phyloP scores from a whole-genome alignment of 2,797 vertebrate species.

The Galagoides demidoff region DNA sequence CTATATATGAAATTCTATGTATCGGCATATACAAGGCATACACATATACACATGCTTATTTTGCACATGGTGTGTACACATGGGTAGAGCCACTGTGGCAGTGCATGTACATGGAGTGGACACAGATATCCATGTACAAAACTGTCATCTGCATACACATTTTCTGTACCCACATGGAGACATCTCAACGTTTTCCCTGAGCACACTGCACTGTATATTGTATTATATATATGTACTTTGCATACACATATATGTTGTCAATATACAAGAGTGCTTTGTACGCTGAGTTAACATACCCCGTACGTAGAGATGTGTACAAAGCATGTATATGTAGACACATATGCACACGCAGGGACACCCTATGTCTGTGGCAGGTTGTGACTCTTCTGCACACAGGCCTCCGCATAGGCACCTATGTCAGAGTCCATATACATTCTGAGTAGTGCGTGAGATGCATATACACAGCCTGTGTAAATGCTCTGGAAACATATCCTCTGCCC shows the following conservation, averaged over 20 bases:
- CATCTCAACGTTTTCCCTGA: neutral
- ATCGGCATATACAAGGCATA: neutral
- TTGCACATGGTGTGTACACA: neutral
- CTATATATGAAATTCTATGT: neutral
- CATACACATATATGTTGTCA: slow-evolving; percentile 38
- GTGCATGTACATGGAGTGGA: neutral
- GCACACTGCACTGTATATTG: neutral
- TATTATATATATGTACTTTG: neutral
- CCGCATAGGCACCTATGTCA: neutral
- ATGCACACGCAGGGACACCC: slow-evolving; percentile 38
- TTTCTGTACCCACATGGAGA: neutral
- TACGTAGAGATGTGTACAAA: slow-evolving; percentile 48
- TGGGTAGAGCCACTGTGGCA: neutral
- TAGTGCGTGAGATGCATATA: too few relatives aligned
- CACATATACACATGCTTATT: neutral
- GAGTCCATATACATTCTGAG: neutral
- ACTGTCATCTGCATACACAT: neutral
- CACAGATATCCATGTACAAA: neutral
- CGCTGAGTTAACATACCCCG: neutral
- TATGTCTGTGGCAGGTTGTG: neutral
- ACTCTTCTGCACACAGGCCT: neutral
- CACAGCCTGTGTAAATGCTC: neutral
- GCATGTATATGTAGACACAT: slow-evolving; percentile 56
- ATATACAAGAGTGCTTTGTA: neutral
- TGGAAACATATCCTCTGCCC: neutral